Evolutionary conservation across 2,113 vertebrate species (phyloP), one percentile per base, ranked within the genome.

Genomic region (Falcunculus frontatus): DNA sequence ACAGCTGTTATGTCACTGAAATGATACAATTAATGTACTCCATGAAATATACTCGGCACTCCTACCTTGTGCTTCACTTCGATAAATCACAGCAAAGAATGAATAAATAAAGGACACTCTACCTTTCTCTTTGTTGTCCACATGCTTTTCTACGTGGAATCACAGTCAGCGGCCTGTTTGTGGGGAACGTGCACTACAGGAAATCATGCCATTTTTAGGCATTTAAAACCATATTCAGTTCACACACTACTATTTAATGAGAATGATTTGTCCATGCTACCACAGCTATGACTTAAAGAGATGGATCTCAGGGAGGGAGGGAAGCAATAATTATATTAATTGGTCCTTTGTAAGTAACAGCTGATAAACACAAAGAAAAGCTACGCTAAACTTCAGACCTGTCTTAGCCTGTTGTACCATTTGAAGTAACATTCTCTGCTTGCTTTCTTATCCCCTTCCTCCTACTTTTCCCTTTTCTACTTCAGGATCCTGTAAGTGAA

Each of bases 101-200:
- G 4, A 84, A 73, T 23, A 55, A 41, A 74, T 21, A 50, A 26
- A 59, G 30, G 26, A 41, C 0, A 0, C 5, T 50, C 27, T n/a
- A 2, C 27, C 19, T 27, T 62, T 47, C 35, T 68, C 18, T 50
- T 41, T 18, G 7, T 25, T 52, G 57, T 19, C 35, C n/a, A 47
- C 3, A 0, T 5, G 30, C 7, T 82, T 72, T 86, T 32, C 44
- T 42, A 35, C 21, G 13, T 0, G 1, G 20, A 67, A 29, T 21
- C 20, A 19, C 42, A 26, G 25, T 21, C 55, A 63, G 26, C 47
- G 63, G 44, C 26, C 39, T 72, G 53, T 11, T 1, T 0, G 3
- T 13, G 21, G 12, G 46, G 59, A 88, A 41, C 2, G 0, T 16
- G 26, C 37, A 13, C 44, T 39, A 10, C 9, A 69, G 32, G 8